phyloP scores from a whole-genome alignment of 2,797 vertebrate genomes.

The Galaxias olidus region DNA sequence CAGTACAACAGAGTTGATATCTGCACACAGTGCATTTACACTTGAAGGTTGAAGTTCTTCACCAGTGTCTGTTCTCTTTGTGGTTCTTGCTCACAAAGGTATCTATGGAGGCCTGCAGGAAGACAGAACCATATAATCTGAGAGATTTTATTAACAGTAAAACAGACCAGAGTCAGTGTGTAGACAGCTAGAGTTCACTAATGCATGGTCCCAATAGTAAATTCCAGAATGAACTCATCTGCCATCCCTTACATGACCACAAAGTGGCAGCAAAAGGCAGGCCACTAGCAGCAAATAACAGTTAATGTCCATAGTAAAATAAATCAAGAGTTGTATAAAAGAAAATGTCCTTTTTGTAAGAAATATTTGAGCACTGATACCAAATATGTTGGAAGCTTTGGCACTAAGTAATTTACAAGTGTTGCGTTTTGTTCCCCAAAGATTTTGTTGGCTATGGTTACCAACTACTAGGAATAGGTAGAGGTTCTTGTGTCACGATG shows the following conservation, averaged over 20 bases:
- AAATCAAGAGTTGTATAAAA: background rate
- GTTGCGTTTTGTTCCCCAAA: too few species aligned
- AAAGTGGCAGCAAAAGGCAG: background rate
- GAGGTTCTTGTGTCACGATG: too few species aligned
- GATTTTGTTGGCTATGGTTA: too few species aligned
- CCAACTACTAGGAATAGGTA: too few species aligned
- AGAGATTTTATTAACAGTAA: background rate
- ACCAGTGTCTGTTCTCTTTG: constrained; percentile 64
- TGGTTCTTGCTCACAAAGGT: constrained; percentile 63
- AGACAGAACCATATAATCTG: constrained; percentile 14
- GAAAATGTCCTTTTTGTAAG: too few species aligned
- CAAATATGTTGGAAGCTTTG: too few species aligned
- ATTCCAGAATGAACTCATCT: too few species aligned
- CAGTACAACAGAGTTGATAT: background rate
- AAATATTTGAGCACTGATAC: too few species aligned
- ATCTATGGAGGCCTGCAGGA: constrained; percentile 71
- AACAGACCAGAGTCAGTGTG: background rate
- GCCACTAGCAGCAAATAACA: background rate
- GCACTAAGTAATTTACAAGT: too few species aligned
- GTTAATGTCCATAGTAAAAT: too few species aligned
- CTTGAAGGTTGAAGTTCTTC: background rate
- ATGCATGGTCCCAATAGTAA: background rate
- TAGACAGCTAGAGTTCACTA: background rate
- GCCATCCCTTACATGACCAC: background rate
- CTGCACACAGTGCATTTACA: constrained; percentile 58